These are phyloP conservation scores for Teleiodes luculella DNA, from an alignment of 2,888 invertebrate species.

Conservation along the genomic window DNA sequence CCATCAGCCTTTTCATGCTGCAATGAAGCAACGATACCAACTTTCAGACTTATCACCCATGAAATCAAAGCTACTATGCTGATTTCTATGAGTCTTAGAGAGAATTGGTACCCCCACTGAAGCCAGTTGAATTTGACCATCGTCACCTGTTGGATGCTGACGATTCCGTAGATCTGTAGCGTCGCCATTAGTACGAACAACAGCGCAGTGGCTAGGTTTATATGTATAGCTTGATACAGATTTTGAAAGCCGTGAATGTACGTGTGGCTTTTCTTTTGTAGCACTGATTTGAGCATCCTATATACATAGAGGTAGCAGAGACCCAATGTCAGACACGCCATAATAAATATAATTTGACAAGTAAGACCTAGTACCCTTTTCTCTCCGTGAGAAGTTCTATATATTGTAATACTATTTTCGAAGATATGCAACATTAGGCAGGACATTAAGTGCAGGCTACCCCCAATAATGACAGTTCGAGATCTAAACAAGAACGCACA, in stretches of 20 bases:
- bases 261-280: constrained; percentile 87
- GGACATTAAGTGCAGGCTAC: constrained; percentile 86
- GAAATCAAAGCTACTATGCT: constrained; percentile 91
- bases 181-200: constrained; percentile 90
- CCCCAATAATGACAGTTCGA: constrained; percentile 86
- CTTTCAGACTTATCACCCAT: constrained; percentile 90
- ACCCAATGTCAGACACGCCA: constrained; percentile 90
- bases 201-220: constrained; percentile 91
- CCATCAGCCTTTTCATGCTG: constrained; percentile 85
- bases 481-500: constrained; percentile 87
- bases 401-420: constrained; percentile 78
- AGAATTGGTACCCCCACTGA: constrained; percentile 94
- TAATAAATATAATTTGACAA: constrained; percentile 91
- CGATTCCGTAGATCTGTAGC: constrained; percentile 88
- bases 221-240: constrained; percentile 91
- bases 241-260: constrained; percentile 88
- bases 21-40: constrained; percentile 73
- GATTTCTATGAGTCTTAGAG: constrained; percentile 90
- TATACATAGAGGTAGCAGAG: constrained; percentile 91
- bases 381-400: constrained; percentile 67
- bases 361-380: constrained; percentile 84
- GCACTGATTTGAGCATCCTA: constrained; percentile 84
- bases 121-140: constrained; percentile 89
- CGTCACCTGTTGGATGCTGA: constrained; percentile 72
- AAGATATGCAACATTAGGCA: constrained; percentile 91